Percentiles rank a stretch among this genome's conserved stretches.
Evolutionary conservation across 1,140 invertebrate species (phyloP).

Genomic region (Zaprionus capensis): DNA sequence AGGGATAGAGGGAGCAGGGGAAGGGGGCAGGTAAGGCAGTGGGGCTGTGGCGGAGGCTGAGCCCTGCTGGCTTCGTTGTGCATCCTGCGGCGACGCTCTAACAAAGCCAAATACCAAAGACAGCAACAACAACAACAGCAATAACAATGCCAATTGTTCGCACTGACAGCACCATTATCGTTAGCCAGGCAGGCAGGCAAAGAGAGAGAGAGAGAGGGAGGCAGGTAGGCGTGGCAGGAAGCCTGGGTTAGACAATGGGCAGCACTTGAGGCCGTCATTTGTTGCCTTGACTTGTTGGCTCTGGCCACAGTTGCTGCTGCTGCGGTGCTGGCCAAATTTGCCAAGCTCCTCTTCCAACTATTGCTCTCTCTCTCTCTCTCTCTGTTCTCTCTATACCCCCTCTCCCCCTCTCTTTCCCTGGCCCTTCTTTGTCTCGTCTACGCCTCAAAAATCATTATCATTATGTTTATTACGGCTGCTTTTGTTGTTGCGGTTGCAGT

Average conservation of each 20-base stretch:
- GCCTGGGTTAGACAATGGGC: slow-evolving; percentile 35
- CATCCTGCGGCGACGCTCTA: slow-evolving; percentile 37
- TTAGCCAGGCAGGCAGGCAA: slow-evolving; percentile 29
- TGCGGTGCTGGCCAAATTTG: slow-evolving; percentile 22
- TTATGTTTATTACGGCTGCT: slow-evolving; percentile 18
- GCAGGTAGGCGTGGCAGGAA: not conserved
- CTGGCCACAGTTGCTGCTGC: slow-evolving; percentile 1
- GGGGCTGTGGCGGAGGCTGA: not conserved
- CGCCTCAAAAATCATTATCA: slow-evolving; percentile 19
- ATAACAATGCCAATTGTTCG: slow-evolving; percentile 63
- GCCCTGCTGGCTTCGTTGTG: slow-evolving; percentile 13
- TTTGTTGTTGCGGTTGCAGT: not conserved
- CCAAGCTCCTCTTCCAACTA: not conserved
- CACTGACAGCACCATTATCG: slow-evolving; percentile 70
- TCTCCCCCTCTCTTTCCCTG: not conserved
- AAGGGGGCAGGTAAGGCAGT: not conserved
- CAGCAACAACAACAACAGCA: slow-evolving; percentile 29
- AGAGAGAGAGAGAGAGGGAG: not conserved
- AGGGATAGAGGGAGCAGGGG: not conserved
- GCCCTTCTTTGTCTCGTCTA: slow-evolving; percentile 19
- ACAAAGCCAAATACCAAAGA: slow-evolving; percentile 27
- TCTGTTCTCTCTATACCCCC: not conserved
- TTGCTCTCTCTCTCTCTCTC: not conserved
- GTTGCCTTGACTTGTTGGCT: slow-evolving; percentile 55
- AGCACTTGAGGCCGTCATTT: slow-evolving; percentile 34